Percentiles rank a stretch among this genome's conserved stretches.
Conservation (phyloP, 2,797 vertebrate species). For the Ara ararauna region DNA sequence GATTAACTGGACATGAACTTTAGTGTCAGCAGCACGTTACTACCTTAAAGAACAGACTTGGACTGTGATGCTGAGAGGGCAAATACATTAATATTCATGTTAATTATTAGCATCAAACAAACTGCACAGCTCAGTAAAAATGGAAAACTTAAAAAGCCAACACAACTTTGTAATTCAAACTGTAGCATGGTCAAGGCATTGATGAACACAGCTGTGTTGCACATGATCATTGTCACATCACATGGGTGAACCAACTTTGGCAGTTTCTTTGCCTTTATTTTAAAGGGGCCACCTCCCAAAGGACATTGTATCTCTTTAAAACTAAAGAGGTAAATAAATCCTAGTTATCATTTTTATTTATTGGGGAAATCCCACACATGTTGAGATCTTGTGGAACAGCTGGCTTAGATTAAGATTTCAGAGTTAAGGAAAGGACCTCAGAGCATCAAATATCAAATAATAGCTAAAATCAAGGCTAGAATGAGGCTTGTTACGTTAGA, state of each 20-base stretch:
- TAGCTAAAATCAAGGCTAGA: constrained; percentile 19
- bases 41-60: background rate
- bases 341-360: constrained; percentile 10
- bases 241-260: background rate
- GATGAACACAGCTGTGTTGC: background rate
- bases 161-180: background rate
- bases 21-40: background rate
- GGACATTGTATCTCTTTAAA: background rate
- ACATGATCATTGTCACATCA: background rate
- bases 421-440: constrained; percentile 16
- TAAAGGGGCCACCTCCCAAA: background rate
- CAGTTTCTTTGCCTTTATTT: background rate
- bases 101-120: background rate
- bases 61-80: background rate
- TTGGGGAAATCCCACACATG: constrained; percentile 34
- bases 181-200: background rate
- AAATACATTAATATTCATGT: background rate
- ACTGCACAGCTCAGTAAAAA: background rate
- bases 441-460: constrained; percentile 5
- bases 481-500: background rate
- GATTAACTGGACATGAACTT: background rate
- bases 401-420: constrained; percentile 41
- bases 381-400: constrained; percentile 33
- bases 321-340: background rate
- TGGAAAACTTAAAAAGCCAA: background rate